Evolutionary conservation across 2,888 invertebrate species (phyloP).

Genomic region (Buathra laborator): DNA sequence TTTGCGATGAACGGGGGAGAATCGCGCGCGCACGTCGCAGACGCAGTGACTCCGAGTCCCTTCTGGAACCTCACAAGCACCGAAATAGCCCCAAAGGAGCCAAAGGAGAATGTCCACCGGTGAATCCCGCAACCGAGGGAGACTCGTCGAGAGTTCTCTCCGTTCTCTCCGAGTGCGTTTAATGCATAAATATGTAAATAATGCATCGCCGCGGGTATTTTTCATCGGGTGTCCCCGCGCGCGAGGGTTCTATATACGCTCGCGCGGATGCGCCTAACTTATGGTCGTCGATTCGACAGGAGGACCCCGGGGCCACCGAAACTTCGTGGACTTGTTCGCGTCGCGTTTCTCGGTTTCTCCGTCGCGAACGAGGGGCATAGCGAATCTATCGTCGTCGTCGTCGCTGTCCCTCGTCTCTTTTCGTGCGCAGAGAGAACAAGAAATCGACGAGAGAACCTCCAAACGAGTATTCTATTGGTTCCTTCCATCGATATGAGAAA

Average conservation of each 20-base stretch:
- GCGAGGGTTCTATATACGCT: constrained; percentile 41
- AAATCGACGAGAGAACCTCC: constrained; percentile 35
- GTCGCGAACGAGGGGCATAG: constrained; percentile 67
- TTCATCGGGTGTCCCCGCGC: constrained; percentile 77
- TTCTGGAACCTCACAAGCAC: constrained; percentile 33
- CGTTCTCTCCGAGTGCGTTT: constrained; percentile 73
- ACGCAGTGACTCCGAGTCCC: constrained; percentile 36
- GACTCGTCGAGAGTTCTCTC: background rate
- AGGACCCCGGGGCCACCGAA: constrained; percentile 51
- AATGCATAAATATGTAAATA: constrained; percentile 83
- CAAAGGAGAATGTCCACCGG: constrained; percentile 70
- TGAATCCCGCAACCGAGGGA: constrained; percentile 46
- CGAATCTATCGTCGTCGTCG: constrained; percentile 81
- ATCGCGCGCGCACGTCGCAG: constrained; percentile 5
- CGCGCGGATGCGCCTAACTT: constrained; percentile 81
- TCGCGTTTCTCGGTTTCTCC: constrained; percentile 38
- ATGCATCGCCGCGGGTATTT: constrained; percentile 80
- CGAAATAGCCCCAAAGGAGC: constrained; percentile 34
- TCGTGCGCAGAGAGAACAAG: constrained; percentile 10
- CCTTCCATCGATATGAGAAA: constrained; percentile 58
- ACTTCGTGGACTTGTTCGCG: constrained; percentile 19
- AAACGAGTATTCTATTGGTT: constrained; percentile 38
- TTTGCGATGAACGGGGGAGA: background rate
- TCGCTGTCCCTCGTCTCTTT: constrained; percentile 51
- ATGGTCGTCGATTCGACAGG: constrained; percentile 79